Conservation (phyloP, 1,140 invertebrate genomes). For the Nixonia krombeini region DNA sequence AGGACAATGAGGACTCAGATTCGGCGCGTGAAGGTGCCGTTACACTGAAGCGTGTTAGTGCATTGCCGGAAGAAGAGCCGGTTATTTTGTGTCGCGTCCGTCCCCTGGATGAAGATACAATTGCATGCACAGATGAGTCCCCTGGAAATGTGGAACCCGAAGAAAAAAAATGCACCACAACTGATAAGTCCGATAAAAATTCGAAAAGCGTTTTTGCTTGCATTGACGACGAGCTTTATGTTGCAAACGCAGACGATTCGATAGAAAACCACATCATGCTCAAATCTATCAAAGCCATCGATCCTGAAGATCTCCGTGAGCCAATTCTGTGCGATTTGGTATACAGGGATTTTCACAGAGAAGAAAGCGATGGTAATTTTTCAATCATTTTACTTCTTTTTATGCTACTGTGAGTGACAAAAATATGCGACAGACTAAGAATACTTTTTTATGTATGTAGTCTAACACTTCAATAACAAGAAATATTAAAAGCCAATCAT, state of each 20-base stretch:
- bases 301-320: too few species aligned
- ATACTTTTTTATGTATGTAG: too few species aligned
- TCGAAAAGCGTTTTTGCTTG: conserved; percentile 33
- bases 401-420: too few species aligned
- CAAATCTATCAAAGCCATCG: conserved; percentile 61
- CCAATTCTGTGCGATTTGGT: too few species aligned
- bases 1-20: conserved; percentile 71
- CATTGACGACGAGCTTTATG: conserved; percentile 56
- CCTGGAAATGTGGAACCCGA: conserved; percentile 21
- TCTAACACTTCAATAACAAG: too few species aligned
- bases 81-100: conserved; percentile 59
- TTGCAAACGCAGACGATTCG: conserved; percentile 58
- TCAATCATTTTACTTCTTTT: too few species aligned
- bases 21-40: conserved; percentile 49
- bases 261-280: conserved; percentile 57
- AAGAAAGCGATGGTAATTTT: too few species aligned
- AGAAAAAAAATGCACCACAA: too few species aligned
- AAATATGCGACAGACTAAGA: too few species aligned
- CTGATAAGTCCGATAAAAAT: too few species aligned
- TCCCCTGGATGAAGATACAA: conserved; percentile 54
- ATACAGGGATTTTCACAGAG: too few species aligned
- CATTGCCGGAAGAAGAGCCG: conserved; percentile 54
- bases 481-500: too few species aligned
- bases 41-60: conserved; percentile 50
- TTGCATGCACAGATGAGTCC: background rate